Base-by-base conservation (phyloP, 1,140 invertebrate genomes). In the Apocrypta bakeri region DNA sequence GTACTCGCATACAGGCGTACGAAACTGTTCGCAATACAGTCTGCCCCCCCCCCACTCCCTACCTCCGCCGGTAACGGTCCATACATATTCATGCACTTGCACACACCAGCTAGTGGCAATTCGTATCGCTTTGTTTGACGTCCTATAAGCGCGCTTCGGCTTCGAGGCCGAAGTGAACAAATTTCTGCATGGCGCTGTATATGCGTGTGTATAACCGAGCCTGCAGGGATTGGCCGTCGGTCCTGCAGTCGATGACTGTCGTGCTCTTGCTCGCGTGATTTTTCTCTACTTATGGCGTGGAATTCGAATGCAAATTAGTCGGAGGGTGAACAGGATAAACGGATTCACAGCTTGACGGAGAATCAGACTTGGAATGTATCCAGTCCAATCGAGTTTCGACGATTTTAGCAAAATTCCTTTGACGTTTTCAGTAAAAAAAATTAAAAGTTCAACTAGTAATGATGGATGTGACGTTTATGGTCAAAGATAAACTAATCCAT, bases 81-180 rank as follows among this genome's bases (percentile, higher is more conserved):
- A 40, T 73, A 40, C 25, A 66, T 25, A 63, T 77, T 77, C 33
- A 77, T 66, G 61, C 61, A 33, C 40, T 33, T 37, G 61, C 61
- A 66, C 40, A 31, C 40, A 74, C 7, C 1, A 31, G 25, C 29
- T 71, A 56, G 48, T 56, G 68, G 37, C 71, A 73, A 73, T 73
- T 73, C 71, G 37, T 14, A 48, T 73, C n/a, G 71, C 71, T 48
- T 48, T 73, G 71, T 73, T 73, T 40, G 33, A 73, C n/a, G 71
- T n/a, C 29, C n/a, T 40, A 42, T 48, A 24, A 14, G 37, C 14
- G 71, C 29, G 33, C 33, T 24, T n/a, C 68, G 21, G 68, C 29
- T 33, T 66, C 12, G 24, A 9, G 21, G 9, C 33, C 31, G 21
- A 42, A 73, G 71, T 73, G 37, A 73, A 73, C 33, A 73, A 73